Base-by-base conservation (phyloP, 2,797 vertebrate genomes). In the Margarornis squamiger region DNA sequence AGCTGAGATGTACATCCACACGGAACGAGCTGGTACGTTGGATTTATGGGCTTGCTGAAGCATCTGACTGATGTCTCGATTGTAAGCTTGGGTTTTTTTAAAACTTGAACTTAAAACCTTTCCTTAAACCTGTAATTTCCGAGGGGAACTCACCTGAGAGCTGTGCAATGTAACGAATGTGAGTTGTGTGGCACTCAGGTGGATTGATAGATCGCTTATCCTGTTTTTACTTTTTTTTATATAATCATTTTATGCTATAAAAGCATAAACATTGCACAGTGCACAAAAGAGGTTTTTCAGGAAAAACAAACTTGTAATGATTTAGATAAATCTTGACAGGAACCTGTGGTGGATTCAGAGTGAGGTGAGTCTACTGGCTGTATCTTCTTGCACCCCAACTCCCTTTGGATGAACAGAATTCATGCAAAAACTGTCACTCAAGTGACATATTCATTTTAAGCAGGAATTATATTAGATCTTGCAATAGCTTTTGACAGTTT, bases 11-110 rank as follows among this genome's bases (percentile, higher is more conserved):
- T 71, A 99, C 99, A 3, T 99, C 99, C 11, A 97, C 98, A 57
- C 99, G 98, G 98, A 99, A 98, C 1, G 98, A 99, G 46, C 98
- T 99, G 99, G 99, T 99, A 97, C 97, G 99, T 97, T 94, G 55
- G 57, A 29, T 36, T 72, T 52, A 1, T 26, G 45, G 43, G 19
- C 23, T 81, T 63, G 14, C 39, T 89, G 51, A 54, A 72, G 54
- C 14, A 27, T 49, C 49, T 68, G 52, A 29, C 57, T 83, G 41
- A 12, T 49, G 6, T 34, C 24, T 58, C 71, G 14, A 15, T 32
- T 4, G 0, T 24, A n/a, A 36, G 4, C 43, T 72, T 52, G 6
- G 36, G 16, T n/a, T 26, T 76, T 58, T 76, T 75, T 29, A 41
- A 49, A 16, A 17, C 32, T 62, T 39, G 5, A 45, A 15, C 34